phyloP scores from a whole-genome alignment of 2,113 vertebrate species.

The Sylvia atricapilla region DNA sequence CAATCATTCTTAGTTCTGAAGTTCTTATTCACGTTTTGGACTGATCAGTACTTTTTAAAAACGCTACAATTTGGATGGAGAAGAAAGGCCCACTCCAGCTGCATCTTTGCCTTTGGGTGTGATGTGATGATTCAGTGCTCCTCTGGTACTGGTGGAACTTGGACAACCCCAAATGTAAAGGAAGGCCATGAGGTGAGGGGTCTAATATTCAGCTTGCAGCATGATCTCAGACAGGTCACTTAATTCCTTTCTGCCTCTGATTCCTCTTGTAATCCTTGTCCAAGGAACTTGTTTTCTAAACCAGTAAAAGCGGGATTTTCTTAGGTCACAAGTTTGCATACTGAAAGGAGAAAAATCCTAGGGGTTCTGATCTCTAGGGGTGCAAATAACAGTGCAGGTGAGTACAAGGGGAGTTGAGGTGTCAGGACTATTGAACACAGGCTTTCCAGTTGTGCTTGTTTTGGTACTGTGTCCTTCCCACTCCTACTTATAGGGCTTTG shows the following conservation, averaged over 20 bases:
- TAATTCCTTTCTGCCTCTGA: neutral
- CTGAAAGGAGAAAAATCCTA: neutral
- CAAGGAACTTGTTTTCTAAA: neutral
- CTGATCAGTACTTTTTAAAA: neutral
- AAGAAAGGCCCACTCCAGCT: neutral
- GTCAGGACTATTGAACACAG: neutral
- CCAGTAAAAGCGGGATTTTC: neutral
- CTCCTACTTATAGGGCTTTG: rapidly evolving
- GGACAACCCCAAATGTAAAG: neutral
- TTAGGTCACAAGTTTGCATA: neutral
- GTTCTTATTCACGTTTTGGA: neutral
- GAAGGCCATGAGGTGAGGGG: neutral
- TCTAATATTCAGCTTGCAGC: neutral
- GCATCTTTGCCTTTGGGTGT: neutral
- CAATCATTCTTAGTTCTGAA: neutral
- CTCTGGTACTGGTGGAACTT: neutral
- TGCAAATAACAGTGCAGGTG: neutral
- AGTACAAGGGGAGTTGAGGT: neutral
- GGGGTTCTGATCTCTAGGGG: neutral
- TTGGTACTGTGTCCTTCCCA: neutral
- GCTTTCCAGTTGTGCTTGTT: neutral
- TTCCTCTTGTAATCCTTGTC: neutral
- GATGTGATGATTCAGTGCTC: neutral
- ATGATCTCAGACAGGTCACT: neutral
- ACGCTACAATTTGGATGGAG: neutral